phyloP scores from a whole-genome alignment of 2,113 vertebrate genomes.

The Chaetodon trifascialis region DNA sequence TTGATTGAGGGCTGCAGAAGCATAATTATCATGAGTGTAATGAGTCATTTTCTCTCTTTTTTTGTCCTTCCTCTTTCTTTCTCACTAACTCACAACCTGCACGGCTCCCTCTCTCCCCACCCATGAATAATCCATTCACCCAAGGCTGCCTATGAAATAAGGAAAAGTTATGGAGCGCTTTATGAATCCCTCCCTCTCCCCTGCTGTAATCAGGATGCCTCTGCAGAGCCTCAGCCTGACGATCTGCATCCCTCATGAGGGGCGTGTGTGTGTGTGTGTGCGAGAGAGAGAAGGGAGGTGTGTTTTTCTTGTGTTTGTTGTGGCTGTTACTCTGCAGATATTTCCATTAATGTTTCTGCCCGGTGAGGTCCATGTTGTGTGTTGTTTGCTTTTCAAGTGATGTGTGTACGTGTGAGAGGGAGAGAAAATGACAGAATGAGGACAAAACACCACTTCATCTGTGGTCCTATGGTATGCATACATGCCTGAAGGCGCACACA shows the following conservation, averaged over 20 bases:
- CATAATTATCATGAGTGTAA: constrained; percentile 5
- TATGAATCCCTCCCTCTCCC: neutral
- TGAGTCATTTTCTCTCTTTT: neutral
- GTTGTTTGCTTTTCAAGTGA: constrained; percentile 26
- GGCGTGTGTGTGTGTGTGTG: neutral
- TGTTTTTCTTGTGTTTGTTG: neutral
- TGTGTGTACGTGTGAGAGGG: neutral
- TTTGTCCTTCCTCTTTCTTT: neutral
- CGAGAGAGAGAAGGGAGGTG: neutral
- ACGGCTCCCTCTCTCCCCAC: constrained; percentile 33
- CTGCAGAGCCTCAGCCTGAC: constrained; percentile 34
- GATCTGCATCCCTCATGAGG: constrained; percentile 23
- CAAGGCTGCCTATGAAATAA: constrained; percentile 53
- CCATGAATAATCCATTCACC: constrained; percentile 66
- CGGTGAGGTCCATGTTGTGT: neutral
- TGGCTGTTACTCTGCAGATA: neutral
- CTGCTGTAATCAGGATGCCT: constrained; percentile 36
- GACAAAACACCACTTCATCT: constrained; percentile 29
- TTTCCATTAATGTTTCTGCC: neutral
- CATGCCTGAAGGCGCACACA: neutral
- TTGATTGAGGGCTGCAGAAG: constrained; percentile 29
- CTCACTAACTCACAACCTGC: neutral
- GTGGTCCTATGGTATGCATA: neutral
- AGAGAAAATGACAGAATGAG: constrained; percentile 54
- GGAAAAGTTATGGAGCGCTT: constrained; percentile 46